Base-by-base conservation (phyloP, 2,113 vertebrate genomes). In the Chloroceryle aenea region DNA sequence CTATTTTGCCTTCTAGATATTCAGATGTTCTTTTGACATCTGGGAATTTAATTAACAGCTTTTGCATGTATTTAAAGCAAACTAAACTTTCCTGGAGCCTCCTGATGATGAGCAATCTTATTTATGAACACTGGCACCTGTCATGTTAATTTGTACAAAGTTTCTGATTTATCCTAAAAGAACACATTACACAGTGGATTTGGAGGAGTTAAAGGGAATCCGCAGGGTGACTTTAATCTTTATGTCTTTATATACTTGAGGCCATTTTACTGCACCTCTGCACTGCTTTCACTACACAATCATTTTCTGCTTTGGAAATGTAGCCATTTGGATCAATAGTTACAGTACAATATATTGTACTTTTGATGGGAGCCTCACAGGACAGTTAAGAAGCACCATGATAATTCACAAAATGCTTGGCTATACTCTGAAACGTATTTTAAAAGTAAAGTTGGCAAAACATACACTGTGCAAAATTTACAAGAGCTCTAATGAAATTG, bases 241-340 rank as follows among this genome's bases (percentile, higher is more conserved):
- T 97, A 98, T 97, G 97, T 98, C 97, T 98, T 98, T 98, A 98
- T 98, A 97, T 98, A 98, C 97, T 97, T 97, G 97, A 98, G 98
- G 98, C 97, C 97, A 97, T 98, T 98, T 98, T 97, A 97, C 97
- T 97, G 97, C 97, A 97, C 98, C 97, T 98, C 97, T 97, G 97
- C 94, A 96, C 98, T 96, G 97, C 98, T 98, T 98, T 98, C 97
- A 96, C 97, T 97, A 97, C 96, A 97, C 98, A 97, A 98, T 98
- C 98, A 98, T 99, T 99, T 99, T 99, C 98, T 98, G 98, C 98
- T 98, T 98, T 98, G 98, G 98, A 98, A 98, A 98, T 96, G 98
- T 98, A 98, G 98, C 98, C 98, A 97, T 98, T 97, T 97, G 98
- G 98, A 99, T 99, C 99, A 98, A 99, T 98, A 99, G 96, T 87